phyloP scores from a whole-genome alignment of 2,888 invertebrate genomes.

The Coenonympha glycerion region DNA sequence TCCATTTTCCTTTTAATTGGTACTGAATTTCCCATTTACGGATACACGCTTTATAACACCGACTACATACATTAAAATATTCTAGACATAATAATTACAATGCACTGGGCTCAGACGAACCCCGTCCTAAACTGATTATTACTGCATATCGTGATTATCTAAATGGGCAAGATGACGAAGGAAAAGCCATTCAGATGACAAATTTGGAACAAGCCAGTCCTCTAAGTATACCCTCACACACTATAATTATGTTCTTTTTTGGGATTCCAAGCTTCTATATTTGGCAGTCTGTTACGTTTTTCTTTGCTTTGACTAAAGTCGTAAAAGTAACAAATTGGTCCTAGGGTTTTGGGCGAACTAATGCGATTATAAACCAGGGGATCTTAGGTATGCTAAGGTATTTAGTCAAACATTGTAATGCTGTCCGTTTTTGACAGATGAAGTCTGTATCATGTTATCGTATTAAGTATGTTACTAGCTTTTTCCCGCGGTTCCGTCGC shows the following conservation, averaged over 20 bases:
- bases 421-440: no score
- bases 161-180: background rate
- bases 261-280: background rate
- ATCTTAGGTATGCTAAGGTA: no score
- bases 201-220: background rate
- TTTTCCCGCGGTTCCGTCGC: no score
- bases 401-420: no score
- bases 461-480: no score
- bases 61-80: background rate
- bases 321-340: background rate
- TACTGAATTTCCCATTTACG: background rate
- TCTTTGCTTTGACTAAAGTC: background rate
- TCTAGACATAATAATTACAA: background rate
- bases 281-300: background rate
- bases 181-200: background rate
- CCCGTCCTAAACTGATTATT: background rate
- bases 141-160: background rate
- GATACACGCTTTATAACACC: background rate
- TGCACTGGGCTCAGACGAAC: background rate
- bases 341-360: no score
- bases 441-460: no score
- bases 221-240: slow-evolving; percentile 1
- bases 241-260: slow-evolving; percentile 1
- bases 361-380: no score
- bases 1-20: no score